phyloP scores from a whole-genome alignment of 2,113 vertebrate genomes.

The Sceloporus tristichus region DNA sequence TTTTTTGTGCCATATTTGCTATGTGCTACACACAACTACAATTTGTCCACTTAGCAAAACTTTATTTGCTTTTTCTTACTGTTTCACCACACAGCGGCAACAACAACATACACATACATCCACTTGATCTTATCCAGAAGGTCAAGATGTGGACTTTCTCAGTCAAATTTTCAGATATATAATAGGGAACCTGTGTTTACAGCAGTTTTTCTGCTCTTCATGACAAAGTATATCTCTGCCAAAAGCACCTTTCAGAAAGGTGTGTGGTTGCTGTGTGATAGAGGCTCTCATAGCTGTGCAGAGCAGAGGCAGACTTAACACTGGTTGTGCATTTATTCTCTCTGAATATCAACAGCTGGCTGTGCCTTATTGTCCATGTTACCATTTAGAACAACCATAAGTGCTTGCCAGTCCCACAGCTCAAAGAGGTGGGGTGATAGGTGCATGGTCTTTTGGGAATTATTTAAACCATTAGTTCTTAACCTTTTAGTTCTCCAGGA shows the following conservation, averaged over 20 bases:
- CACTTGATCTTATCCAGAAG: neutral
- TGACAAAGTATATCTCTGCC: neutral
- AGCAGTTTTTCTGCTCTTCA: neutral
- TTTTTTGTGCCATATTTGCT: slow-evolving; percentile 13
- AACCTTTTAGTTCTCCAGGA: too few species aligned
- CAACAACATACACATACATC: neutral
- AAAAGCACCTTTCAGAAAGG: neutral
- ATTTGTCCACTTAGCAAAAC: neutral
- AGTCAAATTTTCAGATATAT: neutral
- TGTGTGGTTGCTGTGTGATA: too few species aligned
- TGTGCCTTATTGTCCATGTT: slow-evolving; percentile 29
- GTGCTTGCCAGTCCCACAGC: neutral
- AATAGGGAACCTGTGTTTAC: neutral
- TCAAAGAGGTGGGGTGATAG: neutral
- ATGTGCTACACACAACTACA: neutral
- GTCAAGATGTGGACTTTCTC: neutral
- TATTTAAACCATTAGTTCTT: too few species aligned
- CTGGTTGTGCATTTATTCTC: neutral
- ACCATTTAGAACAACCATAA: neutral
- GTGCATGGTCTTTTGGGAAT: neutral
- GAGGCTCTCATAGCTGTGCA: neutral
- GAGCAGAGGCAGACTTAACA: neutral
- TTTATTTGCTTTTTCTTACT: neutral
- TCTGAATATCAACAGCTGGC: slow-evolving; percentile 3
- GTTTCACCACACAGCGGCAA: too few species aligned